Conservation (phyloP, 2,888 invertebrate genomes). For the Cylindroiulus punctatus region DNA sequence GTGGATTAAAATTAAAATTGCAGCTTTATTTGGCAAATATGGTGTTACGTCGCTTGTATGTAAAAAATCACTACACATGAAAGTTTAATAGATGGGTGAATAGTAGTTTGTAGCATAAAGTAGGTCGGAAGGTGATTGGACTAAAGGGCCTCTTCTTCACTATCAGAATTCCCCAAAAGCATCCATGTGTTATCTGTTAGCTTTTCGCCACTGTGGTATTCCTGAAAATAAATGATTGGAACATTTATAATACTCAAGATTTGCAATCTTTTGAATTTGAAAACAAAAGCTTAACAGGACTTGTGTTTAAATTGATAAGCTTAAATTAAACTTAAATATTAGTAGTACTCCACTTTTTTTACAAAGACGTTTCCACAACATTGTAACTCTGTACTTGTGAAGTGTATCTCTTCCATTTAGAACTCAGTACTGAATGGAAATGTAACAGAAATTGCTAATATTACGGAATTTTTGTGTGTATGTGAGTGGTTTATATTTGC, state of each 20-base stretch:
- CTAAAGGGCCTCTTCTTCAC: not conserved
- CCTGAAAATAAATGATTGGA: not conserved
- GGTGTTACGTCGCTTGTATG: not conserved
- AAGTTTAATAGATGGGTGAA: not conserved
- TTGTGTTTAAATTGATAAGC: too few relatives aligned
- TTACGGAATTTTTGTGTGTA: too few relatives aligned
- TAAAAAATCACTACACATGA: not conserved
- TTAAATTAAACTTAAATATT: too few relatives aligned
- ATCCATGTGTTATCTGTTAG: not conserved
- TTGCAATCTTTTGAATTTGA: not conserved
- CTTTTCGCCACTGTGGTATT: not conserved
- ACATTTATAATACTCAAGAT: not conserved
- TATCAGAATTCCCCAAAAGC: not conserved
- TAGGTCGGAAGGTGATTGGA: not conserved
- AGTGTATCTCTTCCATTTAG: too few relatives aligned
- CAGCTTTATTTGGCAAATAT: too few relatives aligned
- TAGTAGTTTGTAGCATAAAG: too few relatives aligned
- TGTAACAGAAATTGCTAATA: too few relatives aligned
- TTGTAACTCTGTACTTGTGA: too few relatives aligned
- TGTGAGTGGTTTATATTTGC: too few relatives aligned
- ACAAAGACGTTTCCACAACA: too few relatives aligned
- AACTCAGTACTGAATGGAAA: not conserved
- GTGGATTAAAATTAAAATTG: too few relatives aligned
- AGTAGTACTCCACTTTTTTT: too few relatives aligned
- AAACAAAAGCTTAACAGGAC: not conserved